Conservation (phyloP, 2,113 vertebrate genomes). For the Boulengeromyrus knoepffleri region DNA sequence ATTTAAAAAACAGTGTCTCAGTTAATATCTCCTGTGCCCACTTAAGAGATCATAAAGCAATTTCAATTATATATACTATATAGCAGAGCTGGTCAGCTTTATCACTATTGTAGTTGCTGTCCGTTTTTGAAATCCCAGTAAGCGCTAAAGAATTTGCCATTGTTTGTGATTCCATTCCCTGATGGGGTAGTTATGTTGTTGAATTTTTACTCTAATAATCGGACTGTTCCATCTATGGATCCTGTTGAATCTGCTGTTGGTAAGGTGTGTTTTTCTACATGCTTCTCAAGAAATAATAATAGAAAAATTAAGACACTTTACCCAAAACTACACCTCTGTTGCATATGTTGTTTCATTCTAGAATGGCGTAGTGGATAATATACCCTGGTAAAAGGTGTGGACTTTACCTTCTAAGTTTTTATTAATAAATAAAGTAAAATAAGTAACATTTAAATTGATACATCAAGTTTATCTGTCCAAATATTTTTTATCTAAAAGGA, state of each 20-base stretch:
- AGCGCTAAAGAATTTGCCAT: background rate
- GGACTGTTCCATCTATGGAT: background rate
- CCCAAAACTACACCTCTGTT: background rate
- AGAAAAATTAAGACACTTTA: background rate
- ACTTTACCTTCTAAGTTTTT: too few relatives aligned
- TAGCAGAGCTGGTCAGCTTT: background rate
- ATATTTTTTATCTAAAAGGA: background rate
- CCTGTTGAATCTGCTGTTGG: background rate
- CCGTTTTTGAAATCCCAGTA: background rate
- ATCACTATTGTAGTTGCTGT: background rate
- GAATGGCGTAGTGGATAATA: background rate
- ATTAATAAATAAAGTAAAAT: too few relatives aligned
- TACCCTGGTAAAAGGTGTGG: background rate
- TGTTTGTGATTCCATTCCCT: background rate
- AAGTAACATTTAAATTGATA: background rate
- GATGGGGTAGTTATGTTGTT: background rate
- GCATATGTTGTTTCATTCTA: background rate
- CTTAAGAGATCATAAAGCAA: too few relatives aligned
- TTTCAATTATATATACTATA: too few relatives aligned
- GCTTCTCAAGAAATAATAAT: background rate
- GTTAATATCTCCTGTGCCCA: too few relatives aligned
- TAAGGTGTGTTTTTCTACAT: background rate
- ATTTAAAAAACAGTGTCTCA: too few relatives aligned
- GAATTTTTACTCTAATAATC: background rate
- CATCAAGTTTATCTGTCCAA: background rate